A percentile compares a stretch with the other conserved stretches of the same genome.
These are phyloP conservation scores for Lepilemur ruficaudatus DNA, from an alignment of 2,797 vertebrate species.

Conservation along the genomic window DNA sequence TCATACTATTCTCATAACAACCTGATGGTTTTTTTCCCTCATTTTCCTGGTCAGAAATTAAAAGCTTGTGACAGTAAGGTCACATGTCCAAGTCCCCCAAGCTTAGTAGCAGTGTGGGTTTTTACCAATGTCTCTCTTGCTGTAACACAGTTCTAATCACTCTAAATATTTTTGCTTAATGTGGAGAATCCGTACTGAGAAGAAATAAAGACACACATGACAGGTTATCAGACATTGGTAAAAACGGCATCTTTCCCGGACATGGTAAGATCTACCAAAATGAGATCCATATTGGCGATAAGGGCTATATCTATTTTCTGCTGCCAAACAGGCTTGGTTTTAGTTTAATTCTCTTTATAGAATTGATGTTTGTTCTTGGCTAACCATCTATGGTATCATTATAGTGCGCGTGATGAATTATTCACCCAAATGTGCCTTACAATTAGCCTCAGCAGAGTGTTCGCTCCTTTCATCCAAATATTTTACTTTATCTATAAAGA, in stretches of 20 bases:
- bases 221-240: not conserved
- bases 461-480: constrained; percentile 65
- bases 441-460: constrained; percentile 63
- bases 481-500: constrained; percentile 73
- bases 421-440: constrained; percentile 65
- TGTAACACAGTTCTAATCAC: not conserved
- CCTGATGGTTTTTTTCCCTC: not conserved
- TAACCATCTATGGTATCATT: constrained; percentile 69
- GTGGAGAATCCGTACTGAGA: not conserved
- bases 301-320: constrained; percentile 15
- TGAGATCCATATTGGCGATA: not conserved
- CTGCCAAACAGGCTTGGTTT: constrained; percentile 45
- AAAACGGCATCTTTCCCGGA: not conserved
- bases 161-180: constrained; percentile 3
- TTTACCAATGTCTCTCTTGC: not conserved
- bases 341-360: constrained; percentile 66
- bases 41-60: not conserved
- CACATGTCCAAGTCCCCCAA: not conserved
- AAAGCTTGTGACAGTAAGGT: not conserved
- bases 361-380: constrained; percentile 65
- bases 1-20: not conserved
- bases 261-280: constrained; percentile 28
- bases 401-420: constrained; percentile 57
- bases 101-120: not conserved
- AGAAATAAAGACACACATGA: not conserved